A percentile compares a stretch with the other conserved stretches of the same genome.
phyloP scores from a whole-genome alignment of 1,140 invertebrate species.

The Tetramorium simillimum region DNA sequence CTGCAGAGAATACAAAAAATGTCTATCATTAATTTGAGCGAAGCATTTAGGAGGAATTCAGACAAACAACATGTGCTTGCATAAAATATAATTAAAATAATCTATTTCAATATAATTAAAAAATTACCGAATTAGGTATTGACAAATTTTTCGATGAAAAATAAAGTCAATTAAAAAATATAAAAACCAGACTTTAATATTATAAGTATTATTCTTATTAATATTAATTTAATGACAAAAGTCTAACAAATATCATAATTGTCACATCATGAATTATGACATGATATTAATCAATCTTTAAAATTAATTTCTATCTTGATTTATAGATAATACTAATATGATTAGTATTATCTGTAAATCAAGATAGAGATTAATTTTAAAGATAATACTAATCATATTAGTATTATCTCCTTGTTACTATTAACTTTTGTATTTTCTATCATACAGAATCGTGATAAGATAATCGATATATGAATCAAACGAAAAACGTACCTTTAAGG shows the following conservation, averaged over 20 bases:
- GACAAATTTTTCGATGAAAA: background rate
- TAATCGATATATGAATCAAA: background rate
- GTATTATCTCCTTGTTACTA: background rate
- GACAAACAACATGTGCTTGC: too few relatives aligned
- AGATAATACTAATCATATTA: background rate
- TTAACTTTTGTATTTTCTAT: background rate
- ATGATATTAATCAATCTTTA: background rate
- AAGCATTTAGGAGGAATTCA: background rate
- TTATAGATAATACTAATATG: background rate
- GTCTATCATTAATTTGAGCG: background rate
- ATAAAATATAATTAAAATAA: background rate
- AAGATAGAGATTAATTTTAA: too few relatives aligned
- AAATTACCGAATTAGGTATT: background rate
- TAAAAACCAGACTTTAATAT: background rate
- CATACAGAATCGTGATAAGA: background rate
- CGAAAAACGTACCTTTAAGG: conserved; percentile 27
- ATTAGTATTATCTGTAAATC: background rate
- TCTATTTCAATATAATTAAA: background rate
- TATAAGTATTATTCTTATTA: background rate
- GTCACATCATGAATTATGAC: background rate
- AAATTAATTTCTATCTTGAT: background rate
- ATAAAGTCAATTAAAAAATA: background rate
- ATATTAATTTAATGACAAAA: background rate
- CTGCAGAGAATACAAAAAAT: conserved; percentile 73
- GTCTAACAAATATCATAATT: background rate